A percentile compares a stretch with the other conserved stretches of the same genome.
phyloP scores from a whole-genome alignment of 2,113 vertebrate species.

The Dipodomys stephensi region DNA sequence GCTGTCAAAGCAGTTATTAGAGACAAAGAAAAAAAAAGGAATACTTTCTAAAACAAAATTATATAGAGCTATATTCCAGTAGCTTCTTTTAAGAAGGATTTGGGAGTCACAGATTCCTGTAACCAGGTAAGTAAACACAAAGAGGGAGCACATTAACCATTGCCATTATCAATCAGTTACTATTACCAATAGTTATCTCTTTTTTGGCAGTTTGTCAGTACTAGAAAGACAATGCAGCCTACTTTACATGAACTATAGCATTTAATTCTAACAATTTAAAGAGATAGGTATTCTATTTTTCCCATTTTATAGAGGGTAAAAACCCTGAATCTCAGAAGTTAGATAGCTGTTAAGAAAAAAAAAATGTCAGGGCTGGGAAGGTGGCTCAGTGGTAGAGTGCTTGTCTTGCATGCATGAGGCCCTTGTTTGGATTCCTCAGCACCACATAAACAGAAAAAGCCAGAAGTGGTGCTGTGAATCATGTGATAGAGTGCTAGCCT shows the following conservation, averaged over 20 bases:
- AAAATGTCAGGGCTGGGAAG: too few species aligned
- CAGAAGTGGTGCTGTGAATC: too few species aligned
- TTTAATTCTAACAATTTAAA: slow-evolving; percentile 33
- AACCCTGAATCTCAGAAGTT: background rate
- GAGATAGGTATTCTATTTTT: background rate
- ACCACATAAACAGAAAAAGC: too few species aligned
- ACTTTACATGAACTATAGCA: background rate
- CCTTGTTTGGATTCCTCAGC: too few species aligned
- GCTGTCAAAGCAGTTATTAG: background rate
- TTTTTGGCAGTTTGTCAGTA: slow-evolving; percentile 1
- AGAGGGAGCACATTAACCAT: background rate
- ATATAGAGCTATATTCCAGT: background rate
- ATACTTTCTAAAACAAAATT: background rate
- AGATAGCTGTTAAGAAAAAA: too few species aligned
- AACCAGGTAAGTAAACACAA: background rate
- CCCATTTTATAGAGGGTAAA: slow-evolving; percentile 23
- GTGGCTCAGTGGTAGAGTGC: too few species aligned
- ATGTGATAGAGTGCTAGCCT: too few species aligned
- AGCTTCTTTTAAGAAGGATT: background rate
- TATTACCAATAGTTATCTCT: slow-evolving; percentile 18
- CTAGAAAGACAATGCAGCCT: background rate
- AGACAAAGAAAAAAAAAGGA: background rate
- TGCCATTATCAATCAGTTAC: background rate
- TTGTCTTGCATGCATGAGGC: too few species aligned
- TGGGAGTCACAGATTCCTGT: background rate